Evolutionary conservation across 2,113 vertebrate species (phyloP).

Genomic region (Nerophis ophidion): DNA sequence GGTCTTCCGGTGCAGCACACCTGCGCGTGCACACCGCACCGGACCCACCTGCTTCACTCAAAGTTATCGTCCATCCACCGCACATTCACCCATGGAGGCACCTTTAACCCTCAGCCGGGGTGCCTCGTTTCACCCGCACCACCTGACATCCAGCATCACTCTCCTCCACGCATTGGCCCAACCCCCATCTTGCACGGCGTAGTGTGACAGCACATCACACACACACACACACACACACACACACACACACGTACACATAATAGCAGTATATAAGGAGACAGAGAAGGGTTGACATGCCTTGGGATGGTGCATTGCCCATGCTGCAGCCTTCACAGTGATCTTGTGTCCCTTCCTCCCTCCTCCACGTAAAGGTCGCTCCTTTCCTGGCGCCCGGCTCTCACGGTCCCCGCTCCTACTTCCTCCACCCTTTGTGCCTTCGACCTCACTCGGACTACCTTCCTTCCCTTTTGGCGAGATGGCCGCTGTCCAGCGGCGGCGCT

Average conservation of each 20-base stretch:
- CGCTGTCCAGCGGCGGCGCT: constrained; percentile 60
- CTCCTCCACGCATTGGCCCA: constrained; percentile 20
- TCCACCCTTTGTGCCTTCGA: constrained; percentile 45
- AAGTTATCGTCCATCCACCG: constrained; percentile 12
- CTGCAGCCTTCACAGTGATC: constrained; percentile 68
- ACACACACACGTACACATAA: constrained; percentile 44
- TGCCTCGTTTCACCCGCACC: constrained; percentile 11
- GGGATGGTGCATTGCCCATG: constrained; percentile 82
- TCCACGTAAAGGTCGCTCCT: constrained; percentile 59
- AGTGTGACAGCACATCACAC: constrained; percentile 33
- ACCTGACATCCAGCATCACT: constrained; percentile 33
- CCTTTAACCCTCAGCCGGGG: constrained; percentile 30
- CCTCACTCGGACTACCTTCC: constrained; percentile 43
- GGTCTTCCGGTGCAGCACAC: constrained; percentile 17
- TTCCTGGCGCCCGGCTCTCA: constrained; percentile 44
- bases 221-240: constrained; percentile 16
- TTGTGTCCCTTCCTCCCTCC: constrained; percentile 67
- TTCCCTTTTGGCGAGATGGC: constrained; percentile 61
- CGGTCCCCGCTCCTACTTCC: constrained; percentile 58
- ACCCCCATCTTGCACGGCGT: constrained; percentile 31
- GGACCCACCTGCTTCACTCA: constrained; percentile 55
- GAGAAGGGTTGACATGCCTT: constrained; percentile 72
- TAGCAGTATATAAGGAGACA: constrained; percentile 49
- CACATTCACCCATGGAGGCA: constrained; percentile 28
- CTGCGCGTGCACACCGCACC: constrained; percentile 25